Conservation (phyloP, 2,113 vertebrate species). For the Xenus cinereus region DNA sequence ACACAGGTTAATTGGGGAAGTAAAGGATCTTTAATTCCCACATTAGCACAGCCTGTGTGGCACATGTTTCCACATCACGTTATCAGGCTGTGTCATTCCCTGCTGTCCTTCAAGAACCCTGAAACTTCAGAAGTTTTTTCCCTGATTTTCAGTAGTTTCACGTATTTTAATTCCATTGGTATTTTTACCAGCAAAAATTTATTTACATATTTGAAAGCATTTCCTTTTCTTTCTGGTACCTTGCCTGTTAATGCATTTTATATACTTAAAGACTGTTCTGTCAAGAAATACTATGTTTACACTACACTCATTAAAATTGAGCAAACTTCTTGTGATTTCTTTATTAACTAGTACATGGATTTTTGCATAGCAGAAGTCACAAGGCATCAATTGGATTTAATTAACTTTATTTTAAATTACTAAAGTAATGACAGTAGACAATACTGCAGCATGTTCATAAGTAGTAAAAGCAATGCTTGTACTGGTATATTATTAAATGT, state of each 20-base stretch:
- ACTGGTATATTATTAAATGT: slow-evolving; percentile 61
- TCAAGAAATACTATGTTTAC: slow-evolving; percentile 58
- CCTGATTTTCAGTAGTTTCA: background rate
- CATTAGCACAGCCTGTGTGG: background rate
- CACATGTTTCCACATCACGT: background rate
- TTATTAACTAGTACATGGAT: slow-evolving; percentile 45
- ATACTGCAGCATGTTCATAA: background rate
- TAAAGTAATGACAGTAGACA: slow-evolving; percentile 37
- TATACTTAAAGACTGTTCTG: slow-evolving; percentile 38
- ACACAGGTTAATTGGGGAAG: background rate
- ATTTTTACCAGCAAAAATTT: background rate
- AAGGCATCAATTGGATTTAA: slow-evolving; percentile 67
- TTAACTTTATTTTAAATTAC: slow-evolving; percentile 70
- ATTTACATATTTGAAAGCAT: background rate
- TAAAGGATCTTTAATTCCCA: background rate
- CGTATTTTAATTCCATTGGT: background rate
- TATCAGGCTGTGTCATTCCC: background rate
- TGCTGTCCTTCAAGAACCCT: background rate
- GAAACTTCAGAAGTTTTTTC: background rate
- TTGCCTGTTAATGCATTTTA: slow-evolving; percentile 9
- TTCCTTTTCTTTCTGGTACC: background rate
- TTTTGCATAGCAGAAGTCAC: slow-evolving; percentile 53
- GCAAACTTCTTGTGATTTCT: slow-evolving; percentile 50
- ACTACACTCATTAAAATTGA: slow-evolving; percentile 34
- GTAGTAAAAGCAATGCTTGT: slow-evolving; percentile 48